Evolutionary conservation across 2,888 invertebrate genomes (phyloP).

Genomic region (Campoletis raptor): DNA sequence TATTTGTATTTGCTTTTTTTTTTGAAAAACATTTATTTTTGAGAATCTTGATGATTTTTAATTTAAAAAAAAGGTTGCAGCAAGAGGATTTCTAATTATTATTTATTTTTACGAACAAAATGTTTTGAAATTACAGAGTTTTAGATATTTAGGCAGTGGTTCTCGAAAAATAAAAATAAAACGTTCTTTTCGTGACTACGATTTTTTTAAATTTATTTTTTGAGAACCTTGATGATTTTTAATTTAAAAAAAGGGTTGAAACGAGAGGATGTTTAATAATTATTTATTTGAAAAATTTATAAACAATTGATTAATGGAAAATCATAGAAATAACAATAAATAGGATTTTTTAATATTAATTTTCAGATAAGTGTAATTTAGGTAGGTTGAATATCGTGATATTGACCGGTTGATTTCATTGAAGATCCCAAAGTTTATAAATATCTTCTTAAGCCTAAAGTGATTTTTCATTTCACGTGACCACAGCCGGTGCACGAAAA

Average conservation of each 20-base stretch:
- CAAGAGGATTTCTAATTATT: no score
- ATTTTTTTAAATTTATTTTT: no score
- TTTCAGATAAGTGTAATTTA: neutral
- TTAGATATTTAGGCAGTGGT: no score
- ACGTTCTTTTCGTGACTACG: no score
- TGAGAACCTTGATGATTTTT: no score
- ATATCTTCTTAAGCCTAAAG: conserved; percentile 16
- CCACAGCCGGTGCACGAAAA: conserved; percentile 19
- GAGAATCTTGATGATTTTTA: no score
- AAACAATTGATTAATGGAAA: neutral
- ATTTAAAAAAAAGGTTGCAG: no score
- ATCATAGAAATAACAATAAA: neutral
- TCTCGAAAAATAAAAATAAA: no score
- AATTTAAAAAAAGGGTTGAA: neutral
- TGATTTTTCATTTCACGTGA: conserved; percentile 37
- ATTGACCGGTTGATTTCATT: conserved; percentile 10
- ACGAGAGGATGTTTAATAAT: neutral
- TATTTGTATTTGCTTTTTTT: no score
- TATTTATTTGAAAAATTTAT: neutral
- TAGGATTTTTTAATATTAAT: neutral
- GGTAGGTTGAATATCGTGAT: neutral
- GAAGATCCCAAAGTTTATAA: conserved; percentile 28
- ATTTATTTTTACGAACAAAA: no score
- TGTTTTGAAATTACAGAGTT: no score
- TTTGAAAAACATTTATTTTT: no score